phyloP scores from a whole-genome alignment of 2,797 vertebrate genomes.

The Aulostomus chinensis region DNA sequence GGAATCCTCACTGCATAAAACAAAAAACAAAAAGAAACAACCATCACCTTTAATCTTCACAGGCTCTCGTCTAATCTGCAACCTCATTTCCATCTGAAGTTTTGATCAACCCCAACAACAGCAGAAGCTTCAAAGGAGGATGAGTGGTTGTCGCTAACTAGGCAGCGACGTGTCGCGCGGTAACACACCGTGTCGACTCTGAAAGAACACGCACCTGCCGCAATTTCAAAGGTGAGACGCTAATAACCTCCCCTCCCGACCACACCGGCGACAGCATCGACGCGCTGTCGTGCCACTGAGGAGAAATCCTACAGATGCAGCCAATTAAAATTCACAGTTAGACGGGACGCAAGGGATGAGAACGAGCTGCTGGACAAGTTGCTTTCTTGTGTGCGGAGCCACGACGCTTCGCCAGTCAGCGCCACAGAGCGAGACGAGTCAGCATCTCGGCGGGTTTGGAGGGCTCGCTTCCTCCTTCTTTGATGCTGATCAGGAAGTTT shows the following conservation, averaged over 20 bases:
- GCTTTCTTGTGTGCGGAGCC: constrained; percentile 26
- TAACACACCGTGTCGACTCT: background rate
- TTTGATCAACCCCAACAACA: background rate
- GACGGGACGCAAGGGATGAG: background rate
- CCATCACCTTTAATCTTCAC: constrained; percentile 1
- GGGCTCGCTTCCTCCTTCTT: no score
- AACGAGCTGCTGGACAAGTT: constrained; percentile 7
- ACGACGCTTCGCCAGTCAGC: no score
- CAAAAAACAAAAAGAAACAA: no score
- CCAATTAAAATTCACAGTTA: constrained; percentile 59
- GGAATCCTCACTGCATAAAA: no score
- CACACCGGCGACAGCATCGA: background rate
- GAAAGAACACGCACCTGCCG: constrained; percentile 12
- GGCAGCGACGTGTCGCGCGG: constrained; percentile 6
- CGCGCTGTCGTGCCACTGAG: constrained; percentile 13
- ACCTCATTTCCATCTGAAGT: constrained; percentile 9
- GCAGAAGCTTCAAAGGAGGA: constrained; percentile 20
- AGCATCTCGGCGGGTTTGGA: no score
- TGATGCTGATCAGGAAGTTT: no score
- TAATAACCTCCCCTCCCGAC: constrained; percentile 37
- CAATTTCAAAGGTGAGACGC: constrained; percentile 45
- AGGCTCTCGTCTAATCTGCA: constrained; percentile 3
- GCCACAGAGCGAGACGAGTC: no score
- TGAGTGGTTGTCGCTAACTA: constrained; percentile 24
- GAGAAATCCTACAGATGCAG: constrained; percentile 24